Evolutionary conservation across 2,888 invertebrate species (phyloP).

Genomic region (Agonopterix arenella): DNA sequence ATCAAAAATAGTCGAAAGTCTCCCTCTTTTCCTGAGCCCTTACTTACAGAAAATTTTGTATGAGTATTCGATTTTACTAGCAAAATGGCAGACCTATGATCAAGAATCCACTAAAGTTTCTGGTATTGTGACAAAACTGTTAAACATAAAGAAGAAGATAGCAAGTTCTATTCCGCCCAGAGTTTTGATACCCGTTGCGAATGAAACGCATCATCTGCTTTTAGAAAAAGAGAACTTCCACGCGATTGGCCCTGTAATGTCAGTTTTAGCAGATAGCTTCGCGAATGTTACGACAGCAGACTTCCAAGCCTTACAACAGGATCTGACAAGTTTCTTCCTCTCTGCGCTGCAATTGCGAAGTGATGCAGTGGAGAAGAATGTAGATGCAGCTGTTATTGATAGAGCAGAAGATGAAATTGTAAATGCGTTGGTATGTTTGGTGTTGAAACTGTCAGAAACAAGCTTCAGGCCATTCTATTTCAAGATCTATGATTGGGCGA

Average conservation of each 20-base stretch:
- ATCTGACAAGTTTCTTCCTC: conserved; percentile 86
- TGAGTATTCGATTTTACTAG: conserved; percentile 78
- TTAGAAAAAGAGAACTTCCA: conserved; percentile 76
- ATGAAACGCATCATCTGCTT: conserved; percentile 79
- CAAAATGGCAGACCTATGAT: conserved; percentile 66
- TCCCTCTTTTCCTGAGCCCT: conserved; percentile 90
- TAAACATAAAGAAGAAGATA: conserved; percentile 80
- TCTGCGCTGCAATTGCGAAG: conserved; percentile 82
- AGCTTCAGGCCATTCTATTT: conserved; percentile 93
- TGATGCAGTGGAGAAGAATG: conserved; percentile 53
- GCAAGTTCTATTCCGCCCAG: conserved; percentile 82
- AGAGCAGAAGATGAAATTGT: conserved; percentile 85
- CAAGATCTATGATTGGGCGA: conserved; percentile 92
- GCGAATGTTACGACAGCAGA: conserved; percentile 78
- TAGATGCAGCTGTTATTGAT: conserved; percentile 58
- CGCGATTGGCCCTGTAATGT: conserved; percentile 84
- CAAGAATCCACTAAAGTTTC: conserved; percentile 69
- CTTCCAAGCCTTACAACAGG: conserved; percentile 79
- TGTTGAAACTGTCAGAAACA: conserved; percentile 92
- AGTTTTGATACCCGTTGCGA: conserved; percentile 85
- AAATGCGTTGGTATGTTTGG: conserved; percentile 85
- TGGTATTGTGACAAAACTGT: conserved; percentile 75
- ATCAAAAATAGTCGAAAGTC: conserved; percentile 87
- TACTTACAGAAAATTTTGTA: conserved; percentile 85
- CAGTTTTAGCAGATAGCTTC: conserved; percentile 85